Conservation (phyloP, 2,888 invertebrate species). For the Drosophila villosipedis region DNA sequence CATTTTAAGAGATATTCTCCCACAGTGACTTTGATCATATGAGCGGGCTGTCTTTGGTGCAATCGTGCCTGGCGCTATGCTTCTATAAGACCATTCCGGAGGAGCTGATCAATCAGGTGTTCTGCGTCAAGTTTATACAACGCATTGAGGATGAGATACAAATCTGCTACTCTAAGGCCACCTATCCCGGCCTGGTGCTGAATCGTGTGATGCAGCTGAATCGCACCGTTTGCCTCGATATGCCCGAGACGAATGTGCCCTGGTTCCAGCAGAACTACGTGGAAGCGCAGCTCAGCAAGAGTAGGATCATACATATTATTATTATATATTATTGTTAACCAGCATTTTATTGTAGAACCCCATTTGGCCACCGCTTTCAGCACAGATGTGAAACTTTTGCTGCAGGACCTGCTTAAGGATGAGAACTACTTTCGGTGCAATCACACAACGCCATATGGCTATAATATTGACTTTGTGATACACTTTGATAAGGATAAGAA, state of each 20-base stretch:
- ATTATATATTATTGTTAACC: not conserved
- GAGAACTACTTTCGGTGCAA: constrained; percentile 81
- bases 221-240: constrained; percentile 88
- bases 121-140: constrained; percentile 87
- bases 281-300: constrained; percentile 85
- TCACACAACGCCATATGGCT: constrained; percentile 85
- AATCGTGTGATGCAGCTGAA: constrained; percentile 88
- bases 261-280: constrained; percentile 89
- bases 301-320: constrained; percentile 74
- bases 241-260: constrained; percentile 88
- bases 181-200: constrained; percentile 87
- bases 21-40: constrained; percentile 87
- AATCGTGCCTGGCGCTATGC: constrained; percentile 86
- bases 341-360: constrained; percentile 50
- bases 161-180: constrained; percentile 87
- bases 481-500: constrained; percentile 82
- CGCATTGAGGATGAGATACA: constrained; percentile 87
- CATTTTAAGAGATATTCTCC: not conserved
- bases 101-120: constrained; percentile 86
- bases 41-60: constrained; percentile 86
- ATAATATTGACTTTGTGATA: constrained; percentile 85
- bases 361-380: constrained; percentile 62
- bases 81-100: constrained; percentile 86
- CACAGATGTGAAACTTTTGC: constrained; percentile 72
- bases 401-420: constrained; percentile 75